These are phyloP conservation scores for Pseudomyrmex pallidus DNA, from an alignment of 1,140 invertebrate genomes.

Conservation along the genomic window DNA sequence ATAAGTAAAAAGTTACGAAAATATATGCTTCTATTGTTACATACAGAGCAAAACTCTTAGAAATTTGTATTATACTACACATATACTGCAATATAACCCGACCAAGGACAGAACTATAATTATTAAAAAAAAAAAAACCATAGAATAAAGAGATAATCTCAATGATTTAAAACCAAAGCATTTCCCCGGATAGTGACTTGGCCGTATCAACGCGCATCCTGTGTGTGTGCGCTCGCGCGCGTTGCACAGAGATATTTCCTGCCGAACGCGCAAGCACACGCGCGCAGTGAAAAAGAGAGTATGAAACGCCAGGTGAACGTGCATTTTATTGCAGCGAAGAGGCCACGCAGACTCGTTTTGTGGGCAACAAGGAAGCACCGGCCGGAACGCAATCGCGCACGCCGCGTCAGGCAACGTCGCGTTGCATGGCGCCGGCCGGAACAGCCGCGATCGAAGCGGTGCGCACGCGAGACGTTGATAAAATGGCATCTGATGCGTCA, in stretches of 20 bases:
- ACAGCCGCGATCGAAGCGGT: conserved; percentile 23
- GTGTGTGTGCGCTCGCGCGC: conserved; percentile 14
- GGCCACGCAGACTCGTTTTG: too few relatives aligned
- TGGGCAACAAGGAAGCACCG: conserved; percentile 1
- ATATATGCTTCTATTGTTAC: too few relatives aligned
- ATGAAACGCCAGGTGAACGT: conserved; percentile 3
- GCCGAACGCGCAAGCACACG: neutral
- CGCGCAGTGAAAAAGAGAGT: neutral
- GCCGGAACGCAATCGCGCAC: neutral
- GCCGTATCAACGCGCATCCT: conserved; percentile 16
- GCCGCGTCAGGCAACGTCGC: neutral
- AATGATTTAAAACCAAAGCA: neutral
- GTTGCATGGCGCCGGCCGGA: conserved; percentile 35
- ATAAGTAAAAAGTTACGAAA: too few relatives aligned
- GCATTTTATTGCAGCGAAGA: neutral
- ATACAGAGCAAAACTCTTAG: too few relatives aligned
- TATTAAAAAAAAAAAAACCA: neutral
- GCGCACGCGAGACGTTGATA: conserved; percentile 17
- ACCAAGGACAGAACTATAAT: neutral
- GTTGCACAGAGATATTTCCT: conserved; percentile 13
- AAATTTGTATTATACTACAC: too few relatives aligned
- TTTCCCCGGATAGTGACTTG: too few relatives aligned
- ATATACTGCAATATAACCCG: neutral
- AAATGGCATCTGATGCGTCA: conserved; percentile 27
- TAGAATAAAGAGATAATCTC: neutral